phyloP scores from a whole-genome alignment of 2,113 vertebrate species.

The Oreotrochilus melanogaster region DNA sequence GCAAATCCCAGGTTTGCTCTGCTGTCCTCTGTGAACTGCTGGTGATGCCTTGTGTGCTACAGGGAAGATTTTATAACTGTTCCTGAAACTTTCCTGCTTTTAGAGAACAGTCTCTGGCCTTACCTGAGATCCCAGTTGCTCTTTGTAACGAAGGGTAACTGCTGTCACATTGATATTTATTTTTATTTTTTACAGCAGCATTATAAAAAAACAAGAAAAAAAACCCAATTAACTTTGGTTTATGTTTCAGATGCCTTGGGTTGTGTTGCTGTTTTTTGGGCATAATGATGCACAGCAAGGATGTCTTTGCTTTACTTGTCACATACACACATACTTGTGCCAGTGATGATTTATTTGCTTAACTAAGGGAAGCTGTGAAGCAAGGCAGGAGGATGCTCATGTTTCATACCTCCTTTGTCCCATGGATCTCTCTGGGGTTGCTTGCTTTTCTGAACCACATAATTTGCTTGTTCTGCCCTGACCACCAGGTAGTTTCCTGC shows the following conservation, averaged over 20 bases:
- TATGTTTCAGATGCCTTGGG: background rate
- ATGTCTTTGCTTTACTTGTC: background rate
- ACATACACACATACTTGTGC: background rate
- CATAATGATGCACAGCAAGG: background rate
- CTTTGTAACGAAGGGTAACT: background rate
- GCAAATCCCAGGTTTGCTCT: background rate
- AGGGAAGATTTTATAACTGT: background rate
- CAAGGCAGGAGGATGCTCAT: background rate
- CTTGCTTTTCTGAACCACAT: background rate
- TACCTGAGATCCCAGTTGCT: background rate
- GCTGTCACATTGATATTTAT: background rate
- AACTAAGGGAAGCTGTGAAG: background rate
- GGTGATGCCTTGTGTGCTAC: background rate
- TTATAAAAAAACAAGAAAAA: background rate
- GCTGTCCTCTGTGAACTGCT: background rate
- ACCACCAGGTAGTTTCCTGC: background rate
- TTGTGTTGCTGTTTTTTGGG: background rate
- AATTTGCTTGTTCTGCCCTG: background rate
- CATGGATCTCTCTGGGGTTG: fast-evolving
- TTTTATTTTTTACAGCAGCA: background rate
- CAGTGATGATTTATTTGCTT: background rate
- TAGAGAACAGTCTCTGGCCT: background rate
- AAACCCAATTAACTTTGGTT: background rate
- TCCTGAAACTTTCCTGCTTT: background rate
- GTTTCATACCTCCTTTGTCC: fast-evolving